These are phyloP conservation scores for Chelonia mydas DNA, from an alignment of 2,797 vertebrate species.

Conservation along the genomic window DNA sequence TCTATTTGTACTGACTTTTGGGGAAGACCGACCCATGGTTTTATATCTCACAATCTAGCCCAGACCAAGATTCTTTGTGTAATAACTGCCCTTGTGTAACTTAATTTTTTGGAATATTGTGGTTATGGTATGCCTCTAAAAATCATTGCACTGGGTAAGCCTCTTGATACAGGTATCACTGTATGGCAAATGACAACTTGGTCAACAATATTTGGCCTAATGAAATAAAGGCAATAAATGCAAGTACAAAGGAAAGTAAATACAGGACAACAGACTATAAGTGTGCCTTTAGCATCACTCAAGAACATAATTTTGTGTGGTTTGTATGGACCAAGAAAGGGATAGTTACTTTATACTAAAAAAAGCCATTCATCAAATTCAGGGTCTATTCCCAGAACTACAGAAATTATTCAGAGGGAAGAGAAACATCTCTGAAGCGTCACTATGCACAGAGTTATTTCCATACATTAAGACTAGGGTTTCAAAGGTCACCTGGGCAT, in stretches of 20 bases:
- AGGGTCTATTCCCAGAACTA: not conserved
- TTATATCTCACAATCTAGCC: slow-evolving; percentile 40
- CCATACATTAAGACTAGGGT: not conserved
- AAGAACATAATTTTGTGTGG: not conserved
- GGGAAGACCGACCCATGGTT: slow-evolving; percentile 61
- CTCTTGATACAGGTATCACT: not conserved
- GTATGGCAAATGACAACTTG: slow-evolving; percentile 8
- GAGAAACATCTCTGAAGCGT: not conserved
- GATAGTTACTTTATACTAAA: not conserved
- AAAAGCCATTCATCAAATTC: not conserved
- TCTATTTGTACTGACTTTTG: slow-evolving; percentile 56
- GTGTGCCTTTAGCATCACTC: not conserved
- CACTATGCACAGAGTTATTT: not conserved
- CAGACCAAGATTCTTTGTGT: slow-evolving; percentile 46
- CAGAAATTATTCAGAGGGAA: not conserved
- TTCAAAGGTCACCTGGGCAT: not conserved
- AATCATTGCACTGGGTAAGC: slow-evolving; percentile 1
- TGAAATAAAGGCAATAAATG: slow-evolving; percentile 13
- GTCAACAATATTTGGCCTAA: not conserved
- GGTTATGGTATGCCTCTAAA: slow-evolving; percentile 5
- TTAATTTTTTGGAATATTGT: slow-evolving; percentile 26
- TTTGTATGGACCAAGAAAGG: not conserved
- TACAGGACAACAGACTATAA: not conserved
- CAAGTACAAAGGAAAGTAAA: not conserved
- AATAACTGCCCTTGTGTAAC: slow-evolving; percentile 18